Conservation (phyloP, 2,797 vertebrate genomes). For the Tenualosa thibaudeaui region DNA sequence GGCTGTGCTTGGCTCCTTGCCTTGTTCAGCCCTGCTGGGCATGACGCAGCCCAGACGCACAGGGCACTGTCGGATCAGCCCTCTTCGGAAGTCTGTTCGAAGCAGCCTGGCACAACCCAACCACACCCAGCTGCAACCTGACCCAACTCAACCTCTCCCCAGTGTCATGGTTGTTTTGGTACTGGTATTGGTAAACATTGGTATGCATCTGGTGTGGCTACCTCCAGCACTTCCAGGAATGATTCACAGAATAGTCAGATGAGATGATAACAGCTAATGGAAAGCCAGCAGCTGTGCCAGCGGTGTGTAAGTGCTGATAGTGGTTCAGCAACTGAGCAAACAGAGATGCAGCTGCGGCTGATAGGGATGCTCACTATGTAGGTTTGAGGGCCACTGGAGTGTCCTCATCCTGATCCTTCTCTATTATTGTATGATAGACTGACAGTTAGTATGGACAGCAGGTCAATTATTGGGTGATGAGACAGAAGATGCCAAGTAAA, state of each 20-base stretch:
- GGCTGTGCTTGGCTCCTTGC: conserved; percentile 48
- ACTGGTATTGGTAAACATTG: background rate
- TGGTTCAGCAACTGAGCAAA: background rate
- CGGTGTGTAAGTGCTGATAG: background rate
- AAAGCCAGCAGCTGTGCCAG: background rate
- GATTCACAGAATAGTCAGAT: background rate
- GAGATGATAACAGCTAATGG: background rate
- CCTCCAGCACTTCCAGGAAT: background rate
- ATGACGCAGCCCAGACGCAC: background rate
- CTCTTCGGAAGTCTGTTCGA: background rate
- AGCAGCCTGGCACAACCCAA: background rate
- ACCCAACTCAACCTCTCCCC: background rate
- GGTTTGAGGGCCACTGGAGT: background rate
- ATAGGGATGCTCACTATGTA: background rate
- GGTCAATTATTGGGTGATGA: background rate
- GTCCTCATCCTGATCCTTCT: background rate
- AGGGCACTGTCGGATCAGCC: background rate
- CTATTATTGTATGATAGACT: background rate
- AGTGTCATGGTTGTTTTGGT: background rate
- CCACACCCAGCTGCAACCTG: background rate
- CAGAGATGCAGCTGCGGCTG: background rate
- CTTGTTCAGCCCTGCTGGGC: conserved; percentile 1
- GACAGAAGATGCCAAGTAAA: background rate
- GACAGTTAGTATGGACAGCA: background rate
- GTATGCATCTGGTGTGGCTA: background rate